Evolutionary conservation across 2,113 vertebrate genomes (phyloP), one percentile per base, ranked within the genome.

Genomic region (Bucco capensis): DNA sequence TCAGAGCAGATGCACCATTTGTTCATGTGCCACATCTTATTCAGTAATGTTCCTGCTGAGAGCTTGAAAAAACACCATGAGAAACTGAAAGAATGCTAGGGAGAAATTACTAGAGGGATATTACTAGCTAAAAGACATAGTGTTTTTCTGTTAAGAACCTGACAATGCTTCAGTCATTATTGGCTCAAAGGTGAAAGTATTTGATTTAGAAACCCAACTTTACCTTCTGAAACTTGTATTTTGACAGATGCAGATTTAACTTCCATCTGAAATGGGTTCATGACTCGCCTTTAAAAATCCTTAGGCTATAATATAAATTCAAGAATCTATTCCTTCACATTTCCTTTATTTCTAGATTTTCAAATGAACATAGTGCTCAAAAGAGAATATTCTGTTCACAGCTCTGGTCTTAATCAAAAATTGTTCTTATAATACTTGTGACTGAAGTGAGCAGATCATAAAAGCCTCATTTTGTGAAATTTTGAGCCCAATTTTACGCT

Each of bases 401-500:
- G 22, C 33, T 88, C 49, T 70, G 53, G 73, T 86, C 66, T 78
- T 80, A 33, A 44, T 49, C 24, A 37, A n/a, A 50, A 72, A 75
- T 81, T 65, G 33, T 86, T 93, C 86, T 71, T 6, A 2, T 37
- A 65, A 1, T 81, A 56, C 58, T 91, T 90, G 61, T 94, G 49
- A 9, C 31, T 83, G 56, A 90, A 84, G 27, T 58, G 14, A 92
- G 23, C 11, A 40, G 76, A 71, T 53, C 15, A 19, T 89, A 54
- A 88, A 80, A 88, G 38, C 33, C 24, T 77, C 2, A 1, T 83
- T 58, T 88, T 61, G 53, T 46, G 40, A 88, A 67, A 75, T 76
- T 90, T 93, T 90, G 76, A 76, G 46, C 57, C 66, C 27, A 38
- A 19, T 86, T 90, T 93, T 75, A 86, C 44, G 37, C 79, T 81